phyloP scores from a whole-genome alignment of 2,797 vertebrate species.

The Ambastaia sidthimunki region DNA sequence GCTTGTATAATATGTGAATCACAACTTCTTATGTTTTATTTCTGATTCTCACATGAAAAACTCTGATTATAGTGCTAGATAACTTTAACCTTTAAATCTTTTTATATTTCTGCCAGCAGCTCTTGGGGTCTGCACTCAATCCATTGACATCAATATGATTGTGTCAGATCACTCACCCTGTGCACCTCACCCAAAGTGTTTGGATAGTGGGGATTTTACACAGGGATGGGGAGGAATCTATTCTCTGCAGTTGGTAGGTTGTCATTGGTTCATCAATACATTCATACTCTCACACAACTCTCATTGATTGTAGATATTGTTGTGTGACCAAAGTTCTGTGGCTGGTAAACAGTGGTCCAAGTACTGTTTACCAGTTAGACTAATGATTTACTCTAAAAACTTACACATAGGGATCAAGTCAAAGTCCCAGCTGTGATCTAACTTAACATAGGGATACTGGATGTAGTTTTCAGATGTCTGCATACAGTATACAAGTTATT shows the following conservation, averaged over 20 bases:
- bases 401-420: slow-evolving; percentile 31
- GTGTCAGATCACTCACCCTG: slow-evolving; percentile 87
- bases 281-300: background rate
- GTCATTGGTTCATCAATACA: background rate
- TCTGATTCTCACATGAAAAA: no score
- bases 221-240: slow-evolving; percentile 85
- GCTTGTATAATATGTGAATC: background rate
- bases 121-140: slow-evolving; percentile 78
- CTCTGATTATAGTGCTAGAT: background rate
- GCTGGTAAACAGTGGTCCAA: background rate
- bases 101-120: slow-evolving; percentile 66
- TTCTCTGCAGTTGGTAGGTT: slow-evolving; percentile 83
- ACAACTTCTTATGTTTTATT: background rate
- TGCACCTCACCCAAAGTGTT: slow-evolving; percentile 79
- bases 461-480: background rate
- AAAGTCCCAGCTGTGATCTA: slow-evolving; percentile 57
- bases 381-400: slow-evolving; percentile 70
- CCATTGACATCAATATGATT: slow-evolving; percentile 84
- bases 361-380: slow-evolving; percentile 56
- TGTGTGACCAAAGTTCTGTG: slow-evolving; percentile 64
- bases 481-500: no score
- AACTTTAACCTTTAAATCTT: background rate
- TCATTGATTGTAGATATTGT: background rate
- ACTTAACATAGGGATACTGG: background rate
- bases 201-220: slow-evolving; percentile 80